Evolutionary conservation across 2,113 vertebrate genomes (phyloP), one percentile per base, ranked within the genome.

Genomic region (Accipiter cooperii): DNA sequence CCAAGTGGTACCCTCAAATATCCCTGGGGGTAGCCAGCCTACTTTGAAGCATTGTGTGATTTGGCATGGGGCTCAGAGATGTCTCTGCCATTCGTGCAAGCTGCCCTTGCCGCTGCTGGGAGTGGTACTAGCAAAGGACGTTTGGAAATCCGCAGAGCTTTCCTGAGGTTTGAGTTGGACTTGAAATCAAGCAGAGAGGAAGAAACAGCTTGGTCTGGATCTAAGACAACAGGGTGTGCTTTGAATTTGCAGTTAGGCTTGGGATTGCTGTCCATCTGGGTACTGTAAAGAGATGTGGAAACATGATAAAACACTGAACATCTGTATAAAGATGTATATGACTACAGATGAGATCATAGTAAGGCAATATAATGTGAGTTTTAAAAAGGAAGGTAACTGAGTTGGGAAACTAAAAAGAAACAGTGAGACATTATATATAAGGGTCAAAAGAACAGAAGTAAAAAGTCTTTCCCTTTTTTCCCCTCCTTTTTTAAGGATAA

Each of bases 381-480:
- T 92, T 68, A 8, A 63, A 87, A 75, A 66, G 18, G 55, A 57
- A 74, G 20, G 40, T 22, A 40, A 68, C 34, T 54, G 73, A 74
- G 9, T 13, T 40, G 22, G 42, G 8, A n/a, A 52, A 22, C 36
- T 63, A 15, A 54, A 77, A 61, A 52, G 21, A 78, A 55, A 40
- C n/a, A 69, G 12, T 34, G 5, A 63, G 13, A 46, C 8, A 38
- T 58, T n/a, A 19, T 11, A 6, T 71, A 19, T 31, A 8, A 63
- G 5, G 8, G 38, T 64, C 16, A 63, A 79, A 90, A 73, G 33
- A 51, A 4, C 0, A 77, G 17, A 54, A 31, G 28, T 54, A 29
- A 60, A 19, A 76, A 8, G 0, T 31, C 0, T 42, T 66, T 52
- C 13, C 12, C 4, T 9, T 46, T 33, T 10, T 25, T 7, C 5